Conservation (phyloP, 2,888 invertebrate genomes). For the Homarus gammarus region DNA sequence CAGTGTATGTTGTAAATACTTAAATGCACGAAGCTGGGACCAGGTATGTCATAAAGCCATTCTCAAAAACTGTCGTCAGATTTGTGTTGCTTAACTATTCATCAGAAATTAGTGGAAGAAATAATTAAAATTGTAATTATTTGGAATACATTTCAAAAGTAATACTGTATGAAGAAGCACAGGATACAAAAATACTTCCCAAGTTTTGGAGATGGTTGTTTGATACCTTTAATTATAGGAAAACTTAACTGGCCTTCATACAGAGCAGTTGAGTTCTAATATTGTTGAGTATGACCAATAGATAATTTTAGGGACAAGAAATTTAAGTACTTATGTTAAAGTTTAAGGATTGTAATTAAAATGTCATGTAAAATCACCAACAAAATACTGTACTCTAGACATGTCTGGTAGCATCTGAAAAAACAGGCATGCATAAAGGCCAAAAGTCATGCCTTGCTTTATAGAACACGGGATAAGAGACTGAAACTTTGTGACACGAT, state of each 20-base stretch:
- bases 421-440: too few species aligned
- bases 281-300: neutral
- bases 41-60: neutral
- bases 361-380: neutral
- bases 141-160: neutral
- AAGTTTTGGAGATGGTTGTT: neutral
- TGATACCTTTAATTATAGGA: neutral
- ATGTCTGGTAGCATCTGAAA: neutral
- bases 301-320: slow-evolving; percentile 5
- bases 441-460: too few species aligned
- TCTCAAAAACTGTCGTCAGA: neutral
- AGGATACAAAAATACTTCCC: neutral
- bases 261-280: neutral
- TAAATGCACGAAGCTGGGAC: neutral
- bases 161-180: neutral
- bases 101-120: neutral
- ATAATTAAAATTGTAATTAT: neutral
- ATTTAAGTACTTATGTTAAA: slow-evolving; percentile 9
- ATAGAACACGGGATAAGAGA: too few species aligned
- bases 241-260: neutral
- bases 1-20: slow-evolving; percentile 3
- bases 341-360: neutral
- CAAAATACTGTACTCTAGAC: neutral
- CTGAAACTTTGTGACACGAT: too few species aligned
- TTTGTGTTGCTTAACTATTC: neutral